Evolutionary conservation across 2,797 vertebrate species (phyloP), one percentile per base, ranked within the genome.

Genomic region (Taeniopygia guttata): DNA sequence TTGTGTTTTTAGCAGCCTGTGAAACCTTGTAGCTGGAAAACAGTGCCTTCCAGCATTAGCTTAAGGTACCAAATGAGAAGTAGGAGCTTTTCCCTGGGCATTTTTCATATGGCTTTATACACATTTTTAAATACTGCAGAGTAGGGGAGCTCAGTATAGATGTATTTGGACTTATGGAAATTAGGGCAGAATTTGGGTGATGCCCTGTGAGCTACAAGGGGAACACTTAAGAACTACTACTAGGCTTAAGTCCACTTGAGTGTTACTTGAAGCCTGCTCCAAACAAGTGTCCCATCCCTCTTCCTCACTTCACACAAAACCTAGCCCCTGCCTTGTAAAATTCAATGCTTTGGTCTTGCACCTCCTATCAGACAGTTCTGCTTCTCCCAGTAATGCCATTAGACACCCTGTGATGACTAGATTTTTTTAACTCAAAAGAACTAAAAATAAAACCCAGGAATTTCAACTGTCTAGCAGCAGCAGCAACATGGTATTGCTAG

Each of bases 191-290:
- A 54, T 40, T 25, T 30, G 22, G 66, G 19, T 5, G 3, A 43
- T 59, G 27, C 10, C 29, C 16, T 46, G 21, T 20, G 48, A 87
- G 11, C 43, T 79, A n/a, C 23, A 79, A 66, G 26, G n/a, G 8
- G 2, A 40, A 0, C 2, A 23, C 1, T 1, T 27, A 19, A 29
- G 52, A 82, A 59, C 12, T 0, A 7, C 56, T 52, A 67, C 5
- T 13, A 56, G 51, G 32, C 23, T 63, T 55, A 69, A 40, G 22
- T 7, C 13, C 55, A 21, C 22, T 21, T 20, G 21, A 4, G 0
- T 20, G 4, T 8, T 59, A 46, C 38, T 49, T 60, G 51, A 48
- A 87, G 22, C 25, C 69, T 55, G 29, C 16, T 42, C 67, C 1
- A 1, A 63, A n/a, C 3, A 30, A 56, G n/a, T 5, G 3, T 18